phyloP scores from a whole-genome alignment of 2,888 invertebrate genomes.

The Harpalus rufipes region DNA sequence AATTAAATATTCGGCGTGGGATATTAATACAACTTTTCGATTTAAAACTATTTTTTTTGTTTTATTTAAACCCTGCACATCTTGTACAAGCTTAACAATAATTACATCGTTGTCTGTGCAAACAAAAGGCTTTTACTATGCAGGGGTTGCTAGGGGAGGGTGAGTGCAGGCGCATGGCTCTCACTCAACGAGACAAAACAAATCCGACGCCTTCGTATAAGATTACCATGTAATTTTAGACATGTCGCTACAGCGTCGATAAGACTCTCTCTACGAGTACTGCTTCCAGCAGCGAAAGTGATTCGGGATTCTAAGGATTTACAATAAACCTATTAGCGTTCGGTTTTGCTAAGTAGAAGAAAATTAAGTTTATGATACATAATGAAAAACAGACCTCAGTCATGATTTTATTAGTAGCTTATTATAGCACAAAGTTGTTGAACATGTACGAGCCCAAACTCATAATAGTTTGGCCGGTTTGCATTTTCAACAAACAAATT shows the following conservation, averaged over 20 bases:
- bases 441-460: too few relatives aligned
- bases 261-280: constrained; percentile 35
- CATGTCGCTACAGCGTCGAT: constrained; percentile 60
- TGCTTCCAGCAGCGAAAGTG: constrained; percentile 59
- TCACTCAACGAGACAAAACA: constrained; percentile 64
- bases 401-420: neutral
- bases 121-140: constrained; percentile 35
- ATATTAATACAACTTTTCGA: too few relatives aligned
- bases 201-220: constrained; percentile 66
- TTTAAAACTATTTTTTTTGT: neutral
- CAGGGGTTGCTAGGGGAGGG: constrained; percentile 20
- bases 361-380: neutral
- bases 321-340: neutral
- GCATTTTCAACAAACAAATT: too few relatives aligned
- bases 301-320: constrained; percentile 27
- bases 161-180: neutral
- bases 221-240: constrained; percentile 68
- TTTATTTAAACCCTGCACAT: neutral
- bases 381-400: neutral
- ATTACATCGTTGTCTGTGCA: constrained; percentile 25
- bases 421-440: too few relatives aligned
- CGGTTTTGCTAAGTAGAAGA: neutral
- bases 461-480: too few relatives aligned
- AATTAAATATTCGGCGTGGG: too few relatives aligned
- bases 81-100: neutral